Percentiles rank a stretch among this genome's conserved stretches.
Conservation (phyloP, 2,113 vertebrate species). For the Ellobius talpinus region DNA sequence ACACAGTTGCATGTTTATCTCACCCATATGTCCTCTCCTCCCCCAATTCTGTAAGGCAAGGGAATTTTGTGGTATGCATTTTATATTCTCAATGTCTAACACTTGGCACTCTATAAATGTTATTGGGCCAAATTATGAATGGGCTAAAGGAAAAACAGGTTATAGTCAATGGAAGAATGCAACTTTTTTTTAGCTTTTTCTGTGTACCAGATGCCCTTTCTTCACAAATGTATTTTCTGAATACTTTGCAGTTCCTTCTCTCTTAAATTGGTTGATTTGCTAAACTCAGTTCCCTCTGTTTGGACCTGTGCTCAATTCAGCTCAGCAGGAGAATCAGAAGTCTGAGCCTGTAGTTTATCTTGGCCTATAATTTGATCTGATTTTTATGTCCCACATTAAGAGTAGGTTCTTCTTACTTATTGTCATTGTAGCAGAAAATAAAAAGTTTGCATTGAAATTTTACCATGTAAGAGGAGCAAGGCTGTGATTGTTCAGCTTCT, state of each 20-base stretch:
- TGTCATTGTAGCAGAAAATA: neutral
- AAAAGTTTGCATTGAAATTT: conserved; percentile 29
- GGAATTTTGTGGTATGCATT: conserved; percentile 63
- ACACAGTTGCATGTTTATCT: conserved; percentile 43
- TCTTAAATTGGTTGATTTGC: conserved; percentile 27
- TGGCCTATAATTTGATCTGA: conserved; percentile 42
- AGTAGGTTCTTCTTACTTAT: conserved; percentile 54
- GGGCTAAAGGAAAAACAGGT: conserved; percentile 46
- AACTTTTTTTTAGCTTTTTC: conserved; percentile 39
- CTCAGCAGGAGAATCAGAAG: conserved; percentile 58
- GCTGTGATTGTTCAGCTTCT: conserved; percentile 14
- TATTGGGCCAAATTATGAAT: conserved; percentile 71
- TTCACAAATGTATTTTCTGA: conserved; percentile 63
- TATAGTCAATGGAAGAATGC: conserved; percentile 64
- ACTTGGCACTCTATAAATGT: conserved; percentile 57
- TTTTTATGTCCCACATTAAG: conserved; percentile 40
- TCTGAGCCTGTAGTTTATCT: conserved; percentile 5
- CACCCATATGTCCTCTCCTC: neutral
- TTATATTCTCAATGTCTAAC: conserved; percentile 62
- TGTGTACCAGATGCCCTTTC: conserved; percentile 36
- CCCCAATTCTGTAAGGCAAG: conserved; percentile 15
- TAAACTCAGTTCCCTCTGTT: conserved; percentile 47
- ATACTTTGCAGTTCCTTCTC: neutral
- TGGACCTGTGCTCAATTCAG: conserved; percentile 52
- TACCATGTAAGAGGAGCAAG: conserved; percentile 32